Percentiles rank a stretch among this genome's conserved stretches.
phyloP scores from a whole-genome alignment of 2,888 invertebrate genomes.

The Macroteleia sp. region DNA sequence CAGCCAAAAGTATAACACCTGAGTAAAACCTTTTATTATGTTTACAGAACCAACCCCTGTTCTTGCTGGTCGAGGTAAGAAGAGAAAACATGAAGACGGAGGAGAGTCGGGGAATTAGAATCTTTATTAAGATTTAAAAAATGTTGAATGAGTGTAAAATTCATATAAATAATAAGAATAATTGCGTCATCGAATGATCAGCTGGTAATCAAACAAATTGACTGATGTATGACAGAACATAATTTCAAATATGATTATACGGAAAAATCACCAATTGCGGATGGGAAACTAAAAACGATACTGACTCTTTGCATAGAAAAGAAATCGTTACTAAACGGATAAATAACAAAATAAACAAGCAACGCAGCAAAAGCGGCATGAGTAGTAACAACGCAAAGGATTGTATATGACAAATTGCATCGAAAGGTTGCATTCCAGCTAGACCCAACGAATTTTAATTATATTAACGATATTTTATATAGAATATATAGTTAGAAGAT shows the following conservation, averaged over 20 bases:
- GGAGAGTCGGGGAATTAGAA: conserved; percentile 83
- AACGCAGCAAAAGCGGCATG: conserved; percentile 26
- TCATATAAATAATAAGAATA: conserved; percentile 81
- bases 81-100: conserved; percentile 89
- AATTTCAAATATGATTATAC: conserved; percentile 55
- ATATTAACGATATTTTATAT: conserved; percentile 84
- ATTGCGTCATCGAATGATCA: conserved; percentile 81
- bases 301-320: conserved; percentile 58
- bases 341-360: conserved; percentile 12
- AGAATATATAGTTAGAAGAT: conserved; percentile 84
- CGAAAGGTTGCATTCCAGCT: conserved; percentile 83
- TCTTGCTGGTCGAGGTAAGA: conserved; percentile 86
- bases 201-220: conserved; percentile 82
- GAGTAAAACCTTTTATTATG: no score
- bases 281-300: conserved; percentile 49
- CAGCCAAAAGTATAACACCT: no score
- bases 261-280: conserved; percentile 63
- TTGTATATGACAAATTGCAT: conserved; percentile 73
- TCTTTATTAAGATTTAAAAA: conserved; percentile 70
- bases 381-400: conserved; percentile 30
- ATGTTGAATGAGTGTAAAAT: conserved; percentile 82
- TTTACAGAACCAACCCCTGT: conserved; percentile 85
- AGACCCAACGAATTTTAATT: conserved; percentile 83
- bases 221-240: conserved; percentile 77
- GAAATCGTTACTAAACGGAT: conserved; percentile 27